These are phyloP conservation scores for Conus betulinus DNA, from an alignment of 1,140 invertebrate genomes.

Conservation along the genomic window DNA sequence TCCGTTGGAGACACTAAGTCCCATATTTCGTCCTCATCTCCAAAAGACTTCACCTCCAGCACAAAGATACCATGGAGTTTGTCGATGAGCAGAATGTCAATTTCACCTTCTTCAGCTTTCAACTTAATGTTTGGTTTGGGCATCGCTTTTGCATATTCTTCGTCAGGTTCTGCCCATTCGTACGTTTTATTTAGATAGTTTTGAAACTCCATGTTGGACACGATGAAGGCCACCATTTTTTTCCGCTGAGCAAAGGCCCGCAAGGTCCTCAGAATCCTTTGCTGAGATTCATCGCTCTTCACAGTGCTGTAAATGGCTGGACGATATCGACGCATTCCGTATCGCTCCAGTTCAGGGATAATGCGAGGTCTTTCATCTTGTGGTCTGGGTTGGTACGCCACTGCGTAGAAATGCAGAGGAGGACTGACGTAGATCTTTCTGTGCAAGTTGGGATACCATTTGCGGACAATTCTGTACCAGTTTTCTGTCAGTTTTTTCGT, in stretches of 20 bases:
- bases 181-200: conserved; percentile 27
- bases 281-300: conserved; percentile 12
- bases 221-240: not conserved
- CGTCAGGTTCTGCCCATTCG: not conserved
- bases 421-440: not conserved
- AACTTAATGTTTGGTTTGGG: not conserved
- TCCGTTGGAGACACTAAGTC: not conserved
- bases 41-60: conserved; percentile 2
- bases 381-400: not conserved
- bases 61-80: conserved; percentile 1
- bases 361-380: not conserved
- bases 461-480: conserved; percentile 9
- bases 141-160: not conserved
- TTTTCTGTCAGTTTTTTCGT: not conserved
- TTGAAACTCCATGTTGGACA: conserved; percentile 29
- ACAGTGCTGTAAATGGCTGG: not conserved
- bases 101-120: not conserved
- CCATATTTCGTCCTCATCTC: not conserved
- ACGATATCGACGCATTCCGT: too few species aligned
- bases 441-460: conserved; percentile 17
- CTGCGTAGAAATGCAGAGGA: not conserved
- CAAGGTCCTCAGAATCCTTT: not conserved
- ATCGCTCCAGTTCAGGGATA: not conserved
- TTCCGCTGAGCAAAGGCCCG: not conserved
- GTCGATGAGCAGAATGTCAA: conserved; percentile 15